phyloP scores from a whole-genome alignment of 1,140 invertebrate genomes.

The Drosophila kikkawai region DNA sequence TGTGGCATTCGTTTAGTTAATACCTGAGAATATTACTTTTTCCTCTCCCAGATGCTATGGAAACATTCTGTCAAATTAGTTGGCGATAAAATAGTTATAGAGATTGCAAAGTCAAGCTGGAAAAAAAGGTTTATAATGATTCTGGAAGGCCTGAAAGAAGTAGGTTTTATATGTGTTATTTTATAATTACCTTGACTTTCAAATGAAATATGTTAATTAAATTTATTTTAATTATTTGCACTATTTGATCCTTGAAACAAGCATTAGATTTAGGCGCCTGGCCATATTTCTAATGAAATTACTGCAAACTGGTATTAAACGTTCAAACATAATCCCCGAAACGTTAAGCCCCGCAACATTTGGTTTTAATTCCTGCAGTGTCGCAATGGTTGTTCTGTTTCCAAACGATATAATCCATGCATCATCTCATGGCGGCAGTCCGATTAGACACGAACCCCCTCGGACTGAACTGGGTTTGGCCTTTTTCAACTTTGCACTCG shows the following conservation, averaged over 20 bases:
- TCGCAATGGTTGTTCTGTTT: conserved; percentile 43
- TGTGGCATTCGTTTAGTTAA: background rate
- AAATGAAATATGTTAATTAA: too few species aligned
- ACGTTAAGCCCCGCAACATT: conserved; percentile 42
- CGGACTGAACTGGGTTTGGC: conserved; percentile 46
- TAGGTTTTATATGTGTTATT: too few species aligned
- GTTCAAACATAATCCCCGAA: conserved; percentile 30
- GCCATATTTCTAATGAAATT: conserved; percentile 1
- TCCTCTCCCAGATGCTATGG: background rate
- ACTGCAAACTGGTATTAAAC: conserved; percentile 24
- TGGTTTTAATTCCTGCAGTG: conserved; percentile 43
- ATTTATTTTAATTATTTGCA: background rate
- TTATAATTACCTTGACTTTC: too few species aligned
- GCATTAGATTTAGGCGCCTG: background rate
- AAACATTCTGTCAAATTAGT: conserved; percentile 6
- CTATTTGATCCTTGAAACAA: background rate
- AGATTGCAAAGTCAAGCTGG: too few species aligned
- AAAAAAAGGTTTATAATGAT: too few species aligned
- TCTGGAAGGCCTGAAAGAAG: too few species aligned
- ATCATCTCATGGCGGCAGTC: conserved; percentile 55
- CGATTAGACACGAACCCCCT: conserved; percentile 45
- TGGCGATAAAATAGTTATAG: background rate
- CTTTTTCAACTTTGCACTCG: conserved; percentile 67
- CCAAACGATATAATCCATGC: conserved; percentile 55
- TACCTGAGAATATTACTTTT: conserved; percentile 5